Conservation (phyloP, 2,113 vertebrate genomes). For the Antidorcas marsupialis region DNA sequence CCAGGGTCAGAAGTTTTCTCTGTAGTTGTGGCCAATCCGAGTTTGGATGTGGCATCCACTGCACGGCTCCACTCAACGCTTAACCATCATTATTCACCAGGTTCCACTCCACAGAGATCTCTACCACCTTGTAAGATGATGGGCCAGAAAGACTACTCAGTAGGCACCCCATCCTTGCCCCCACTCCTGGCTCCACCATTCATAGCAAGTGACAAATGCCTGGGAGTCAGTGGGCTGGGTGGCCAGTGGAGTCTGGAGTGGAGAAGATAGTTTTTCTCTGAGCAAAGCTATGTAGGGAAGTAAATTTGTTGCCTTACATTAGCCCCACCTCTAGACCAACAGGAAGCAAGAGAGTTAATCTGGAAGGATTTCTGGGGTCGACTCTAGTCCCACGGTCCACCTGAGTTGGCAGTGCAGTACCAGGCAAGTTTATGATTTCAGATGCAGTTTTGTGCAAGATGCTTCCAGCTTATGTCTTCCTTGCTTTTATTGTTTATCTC, state of each 20-base stretch:
- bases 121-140: not conserved
- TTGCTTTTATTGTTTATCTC: not conserved
- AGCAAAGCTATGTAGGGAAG: not conserved
- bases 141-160: not conserved
- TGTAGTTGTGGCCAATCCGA: not conserved
- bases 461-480: not conserved
- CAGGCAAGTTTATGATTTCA: not conserved
- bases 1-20: not conserved
- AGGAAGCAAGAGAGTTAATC: not conserved
- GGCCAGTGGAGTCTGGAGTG: not conserved
- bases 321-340: not conserved
- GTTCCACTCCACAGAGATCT: not conserved
- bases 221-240: not conserved
- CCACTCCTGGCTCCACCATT: rapidly evolving
- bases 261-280: not conserved
- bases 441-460: not conserved
- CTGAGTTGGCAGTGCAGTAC: not conserved
- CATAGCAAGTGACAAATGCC: not conserved
- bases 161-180: not conserved
- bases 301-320: not conserved
- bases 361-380: not conserved
- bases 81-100: not conserved
- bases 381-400: not conserved
- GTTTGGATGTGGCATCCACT: not conserved
- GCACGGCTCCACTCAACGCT: not conserved